Base-by-base conservation (phyloP, 2,888 invertebrate genomes). In the Falcaria lacertinaria region DNA sequence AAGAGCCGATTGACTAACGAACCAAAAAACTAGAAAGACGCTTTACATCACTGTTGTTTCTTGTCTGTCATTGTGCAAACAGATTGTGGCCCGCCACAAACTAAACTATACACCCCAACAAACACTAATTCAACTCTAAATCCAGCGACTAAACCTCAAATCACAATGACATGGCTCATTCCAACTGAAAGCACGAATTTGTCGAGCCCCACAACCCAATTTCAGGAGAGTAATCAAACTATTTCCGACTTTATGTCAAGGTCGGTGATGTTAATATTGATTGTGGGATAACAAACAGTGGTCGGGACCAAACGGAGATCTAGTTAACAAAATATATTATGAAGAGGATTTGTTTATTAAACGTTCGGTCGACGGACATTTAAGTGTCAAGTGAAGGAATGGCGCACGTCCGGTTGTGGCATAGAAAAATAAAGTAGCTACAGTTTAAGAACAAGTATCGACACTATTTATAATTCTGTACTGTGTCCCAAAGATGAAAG, bases 241-340 rank as follows among this genome's bases (percentile, higher is more conserved):
- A 69, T 60, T 69, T 52, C 61, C 52, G 57, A 70, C 74, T 68
- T 59, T 73, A 70, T 49, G 51, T 44, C 51, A 45, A 47, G 22
- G 53, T 42, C 11, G 46, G 54, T 60, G 54, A 48, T 46, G 50
- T 57, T 50, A 57, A 54, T 57, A 48, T 58, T 13, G 42, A 47
- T 55, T 44, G 57, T 54, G 52, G 57, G 60, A 59, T 60, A 64
- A 51, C 50, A 67, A 55, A 57, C 54, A 57, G 59, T 34, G 37
- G 37, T 22, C 16, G 57, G 48, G 50, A 50, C 69, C 75, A 79
- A 68, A 76, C 74, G 75, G 73, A 69, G 69, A 66, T 70, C 69
- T 72, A 76, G 81, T 80, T 79, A 80, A 80, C 78, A 69, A 78
- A 83, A 82, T 80, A 81, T 76, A 79, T n/a, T n/a, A n/a, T 76